phyloP scores from a whole-genome alignment of 1,140 invertebrate genomes.

The Monochamus saltuarius region DNA sequence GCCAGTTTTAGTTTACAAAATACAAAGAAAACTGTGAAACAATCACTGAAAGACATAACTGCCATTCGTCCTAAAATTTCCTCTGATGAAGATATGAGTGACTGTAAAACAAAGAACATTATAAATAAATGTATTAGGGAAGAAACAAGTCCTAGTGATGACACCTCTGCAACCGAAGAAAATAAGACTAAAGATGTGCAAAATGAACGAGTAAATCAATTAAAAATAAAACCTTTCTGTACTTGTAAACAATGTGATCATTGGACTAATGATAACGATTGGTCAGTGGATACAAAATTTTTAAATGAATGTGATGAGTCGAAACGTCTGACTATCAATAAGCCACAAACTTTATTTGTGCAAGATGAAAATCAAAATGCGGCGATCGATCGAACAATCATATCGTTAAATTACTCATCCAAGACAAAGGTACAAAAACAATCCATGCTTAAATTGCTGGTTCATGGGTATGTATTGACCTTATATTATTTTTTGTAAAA shows the following conservation, averaged over 20 bases:
- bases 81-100: too few relatives aligned
- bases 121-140: too few relatives aligned
- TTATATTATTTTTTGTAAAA: not conserved
- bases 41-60: too few relatives aligned
- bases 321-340: slow-evolving; percentile 16
- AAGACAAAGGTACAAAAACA: slow-evolving; percentile 36
- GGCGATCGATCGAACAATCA: slow-evolving; percentile 19
- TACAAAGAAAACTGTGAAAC: too few relatives aligned
- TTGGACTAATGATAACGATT: slow-evolving; percentile 23
- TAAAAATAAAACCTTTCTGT: slow-evolving; percentile 23
- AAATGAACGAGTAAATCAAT: too few relatives aligned
- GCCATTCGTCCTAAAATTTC: too few relatives aligned
- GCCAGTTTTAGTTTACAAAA: too few relatives aligned
- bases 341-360: slow-evolving; percentile 27
- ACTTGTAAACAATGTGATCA: slow-evolving; percentile 22
- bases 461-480: slow-evolving; percentile 37
- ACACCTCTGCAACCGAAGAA: too few relatives aligned
- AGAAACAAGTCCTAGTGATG: too few relatives aligned
- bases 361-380: slow-evolving; percentile 9
- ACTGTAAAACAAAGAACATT: too few relatives aligned
- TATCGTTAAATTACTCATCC: slow-evolving; percentile 24
- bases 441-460: slow-evolving; percentile 27
- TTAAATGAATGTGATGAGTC: slow-evolving; percentile 10
- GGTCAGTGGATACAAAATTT: slow-evolving; percentile 8
- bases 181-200: too few relatives aligned